Evolutionary conservation across 2,888 invertebrate genomes (phyloP).

Genomic region (Patella depressa): DNA sequence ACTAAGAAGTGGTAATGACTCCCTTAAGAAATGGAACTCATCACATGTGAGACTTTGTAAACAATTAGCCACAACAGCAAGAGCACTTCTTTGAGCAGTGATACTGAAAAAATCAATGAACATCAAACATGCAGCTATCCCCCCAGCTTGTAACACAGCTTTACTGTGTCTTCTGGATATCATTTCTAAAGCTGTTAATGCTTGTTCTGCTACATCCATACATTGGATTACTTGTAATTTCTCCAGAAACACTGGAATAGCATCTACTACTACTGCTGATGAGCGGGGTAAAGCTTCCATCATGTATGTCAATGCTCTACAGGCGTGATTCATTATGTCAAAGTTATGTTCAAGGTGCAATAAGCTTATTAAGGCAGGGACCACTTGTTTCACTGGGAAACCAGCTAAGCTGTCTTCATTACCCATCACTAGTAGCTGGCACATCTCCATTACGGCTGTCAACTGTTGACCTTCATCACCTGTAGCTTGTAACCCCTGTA

Average conservation of each 20-base stretch:
- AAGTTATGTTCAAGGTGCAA: slow-evolving; percentile 98
- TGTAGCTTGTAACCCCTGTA: slow-evolving; percentile 91
- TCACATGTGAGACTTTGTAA: slow-evolving; percentile 93
- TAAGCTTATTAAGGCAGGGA: slow-evolving; percentile 92
- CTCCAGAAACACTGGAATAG: slow-evolving; percentile 96
- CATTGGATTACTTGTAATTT: slow-evolving; percentile 86
- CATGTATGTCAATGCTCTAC: slow-evolving; percentile 98
- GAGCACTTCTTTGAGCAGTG: slow-evolving; percentile 95
- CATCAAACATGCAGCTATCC: slow-evolving; percentile 95
- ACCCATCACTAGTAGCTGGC: slow-evolving; percentile 98
- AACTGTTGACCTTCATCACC: slow-evolving; percentile 96
- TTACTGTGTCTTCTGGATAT: slow-evolving; percentile 96
- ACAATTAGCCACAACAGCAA: slow-evolving; percentile 97
- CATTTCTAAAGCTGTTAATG: slow-evolving; percentile 96
- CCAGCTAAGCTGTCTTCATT: slow-evolving; percentile 98
- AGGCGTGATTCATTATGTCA: slow-evolving; percentile 99
- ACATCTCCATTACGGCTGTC: slow-evolving; percentile 98
- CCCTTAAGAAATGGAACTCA: slow-evolving; percentile 93
- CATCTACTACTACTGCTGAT: slow-evolving; percentile 92
- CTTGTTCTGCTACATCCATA: slow-evolving; percentile 99
- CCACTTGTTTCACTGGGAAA: slow-evolving; percentile 98
- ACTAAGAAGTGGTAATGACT: slow-evolving; percentile 88
- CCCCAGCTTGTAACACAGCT: slow-evolving; percentile 85
- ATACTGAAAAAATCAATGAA: slow-evolving; percentile 99
- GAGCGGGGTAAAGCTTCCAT: slow-evolving; percentile 98